A percentile compares a stretch with the other conserved stretches of the same genome.
Conservation (phyloP, 2,797 vertebrate genomes). For the Octomys mimax region DNA sequence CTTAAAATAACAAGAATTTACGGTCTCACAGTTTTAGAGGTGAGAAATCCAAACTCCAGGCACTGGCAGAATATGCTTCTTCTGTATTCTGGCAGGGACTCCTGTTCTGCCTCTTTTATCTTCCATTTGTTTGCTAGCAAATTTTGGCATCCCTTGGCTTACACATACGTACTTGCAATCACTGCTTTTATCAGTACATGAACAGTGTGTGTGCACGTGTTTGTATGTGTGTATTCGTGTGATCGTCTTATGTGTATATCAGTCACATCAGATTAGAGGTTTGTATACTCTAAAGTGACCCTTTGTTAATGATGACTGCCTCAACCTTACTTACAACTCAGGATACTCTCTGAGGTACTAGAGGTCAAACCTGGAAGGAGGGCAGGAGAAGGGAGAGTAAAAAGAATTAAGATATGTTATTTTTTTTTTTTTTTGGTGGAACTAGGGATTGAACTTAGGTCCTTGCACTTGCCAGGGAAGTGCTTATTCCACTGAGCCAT, state of each 20-base stretch:
- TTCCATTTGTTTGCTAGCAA: background rate
- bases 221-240: background rate
- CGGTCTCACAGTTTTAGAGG: background rate
- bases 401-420: background rate
- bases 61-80: background rate
- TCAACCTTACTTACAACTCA: background rate
- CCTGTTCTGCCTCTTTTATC: background rate
- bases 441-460: too few relatives aligned
- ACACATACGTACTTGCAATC: background rate
- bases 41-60: background rate
- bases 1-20: conserved; percentile 4
- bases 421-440: too few relatives aligned
- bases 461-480: too few relatives aligned
- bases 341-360: background rate
- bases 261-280: background rate
- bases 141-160: background rate
- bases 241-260: background rate
- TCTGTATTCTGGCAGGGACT: background rate
- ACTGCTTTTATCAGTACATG: background rate
- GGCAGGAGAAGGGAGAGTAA: background rate
- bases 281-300: background rate
- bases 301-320: background rate
- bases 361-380: background rate
- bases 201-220: too few relatives aligned
- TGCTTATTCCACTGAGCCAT: too few relatives aligned